phyloP scores from a whole-genome alignment of 2,797 vertebrate species.

The Gymnopithys bicolor region DNA sequence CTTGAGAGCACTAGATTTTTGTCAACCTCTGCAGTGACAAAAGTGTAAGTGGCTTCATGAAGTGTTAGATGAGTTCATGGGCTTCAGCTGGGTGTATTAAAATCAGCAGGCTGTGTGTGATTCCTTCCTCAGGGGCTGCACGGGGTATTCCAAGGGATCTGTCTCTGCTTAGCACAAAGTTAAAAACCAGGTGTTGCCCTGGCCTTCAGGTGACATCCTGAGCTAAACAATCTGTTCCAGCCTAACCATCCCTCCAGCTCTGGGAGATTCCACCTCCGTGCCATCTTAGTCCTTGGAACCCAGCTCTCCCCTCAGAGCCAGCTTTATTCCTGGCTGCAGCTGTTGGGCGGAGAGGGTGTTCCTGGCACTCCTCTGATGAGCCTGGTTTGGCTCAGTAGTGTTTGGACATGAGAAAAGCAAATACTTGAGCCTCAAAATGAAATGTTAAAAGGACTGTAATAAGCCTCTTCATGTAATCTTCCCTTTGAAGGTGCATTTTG shows the following conservation, averaged over 20 bases:
- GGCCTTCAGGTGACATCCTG: background rate
- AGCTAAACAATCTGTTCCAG: background rate
- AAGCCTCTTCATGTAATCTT: background rate
- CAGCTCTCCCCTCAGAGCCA: background rate
- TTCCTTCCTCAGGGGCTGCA: background rate
- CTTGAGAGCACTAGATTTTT: background rate
- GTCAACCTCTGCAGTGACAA: background rate
- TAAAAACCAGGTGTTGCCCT: background rate
- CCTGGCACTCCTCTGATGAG: background rate
- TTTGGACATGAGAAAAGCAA: background rate
- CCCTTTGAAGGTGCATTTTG: conserved; percentile 19
- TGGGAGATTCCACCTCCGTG: background rate
- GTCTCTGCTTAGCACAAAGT: background rate
- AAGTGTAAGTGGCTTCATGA: background rate
- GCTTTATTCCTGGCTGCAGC: background rate
- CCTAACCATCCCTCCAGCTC: background rate
- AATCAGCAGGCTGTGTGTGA: background rate
- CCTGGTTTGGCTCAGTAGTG: background rate
- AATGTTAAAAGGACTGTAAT: conserved; percentile 19
- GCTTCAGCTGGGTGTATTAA: background rate
- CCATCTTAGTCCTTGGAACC: background rate
- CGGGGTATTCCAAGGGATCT: background rate
- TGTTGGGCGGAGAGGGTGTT: background rate
- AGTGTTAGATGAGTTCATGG: background rate
- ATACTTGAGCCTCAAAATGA: background rate